Percentiles rank a stretch among this genome's conserved stretches.
phyloP scores from a whole-genome alignment of 2,797 vertebrate species.

The Crocidura indochinensis region DNA sequence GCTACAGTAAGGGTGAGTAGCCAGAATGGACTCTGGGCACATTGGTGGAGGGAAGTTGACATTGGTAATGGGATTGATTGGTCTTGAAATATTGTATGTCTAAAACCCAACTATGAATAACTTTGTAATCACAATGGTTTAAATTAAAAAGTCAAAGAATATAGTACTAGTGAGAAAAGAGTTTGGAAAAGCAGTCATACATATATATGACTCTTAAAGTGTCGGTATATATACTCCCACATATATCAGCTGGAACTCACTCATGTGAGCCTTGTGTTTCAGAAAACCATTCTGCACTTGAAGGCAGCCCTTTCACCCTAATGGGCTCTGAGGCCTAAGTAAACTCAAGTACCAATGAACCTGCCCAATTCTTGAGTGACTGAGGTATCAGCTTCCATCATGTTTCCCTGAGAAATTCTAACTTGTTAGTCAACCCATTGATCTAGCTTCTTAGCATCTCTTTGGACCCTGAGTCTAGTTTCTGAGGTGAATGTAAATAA shows the following conservation, averaged over 20 bases:
- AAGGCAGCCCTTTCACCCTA: not conserved
- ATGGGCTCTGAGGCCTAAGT: not conserved
- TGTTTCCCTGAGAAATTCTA: slow-evolving; percentile 1
- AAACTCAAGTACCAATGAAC: not conserved
- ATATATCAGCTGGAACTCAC: not conserved
- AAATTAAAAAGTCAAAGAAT: not conserved
- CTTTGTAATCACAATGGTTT: not conserved
- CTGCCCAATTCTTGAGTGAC: not conserved
- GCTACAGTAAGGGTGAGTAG: too few species aligned
- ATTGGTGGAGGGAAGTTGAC: too few species aligned
- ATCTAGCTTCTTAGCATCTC: not conserved
- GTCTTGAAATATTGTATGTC: too few species aligned
- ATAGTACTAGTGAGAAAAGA: not conserved
- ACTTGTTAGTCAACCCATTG: not conserved
- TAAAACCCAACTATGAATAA: too few species aligned
- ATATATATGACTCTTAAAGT: too few species aligned
- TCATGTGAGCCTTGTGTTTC: not conserved
- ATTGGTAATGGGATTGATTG: too few species aligned
- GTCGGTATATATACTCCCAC: too few species aligned
- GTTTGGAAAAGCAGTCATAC: not conserved
- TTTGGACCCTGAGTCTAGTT: slow-evolving; percentile 38
- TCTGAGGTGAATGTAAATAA: slow-evolving; percentile 28
- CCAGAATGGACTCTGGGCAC: too few species aligned
- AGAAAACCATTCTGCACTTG: not conserved
- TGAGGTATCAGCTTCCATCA: slow-evolving; percentile 30